These are phyloP conservation scores for Diorhabda carinulata DNA, from an alignment of 1,140 invertebrate genomes.

Conservation along the genomic window DNA sequence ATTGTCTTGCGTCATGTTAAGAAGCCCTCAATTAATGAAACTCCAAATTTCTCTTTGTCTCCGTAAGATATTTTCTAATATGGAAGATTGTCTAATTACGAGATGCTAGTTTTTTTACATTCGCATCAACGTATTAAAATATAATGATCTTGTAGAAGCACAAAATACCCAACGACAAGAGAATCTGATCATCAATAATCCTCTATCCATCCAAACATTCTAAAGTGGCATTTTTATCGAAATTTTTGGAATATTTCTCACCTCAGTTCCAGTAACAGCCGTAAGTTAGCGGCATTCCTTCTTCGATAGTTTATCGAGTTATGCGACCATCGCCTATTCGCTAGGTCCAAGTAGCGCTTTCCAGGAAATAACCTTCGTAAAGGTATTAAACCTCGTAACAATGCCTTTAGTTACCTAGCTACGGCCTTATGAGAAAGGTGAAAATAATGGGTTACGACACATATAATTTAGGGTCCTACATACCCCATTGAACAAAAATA, in stretches of 20 bases:
- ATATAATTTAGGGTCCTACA: no score
- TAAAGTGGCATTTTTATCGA: neutral
- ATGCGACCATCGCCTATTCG: conserved; percentile 7
- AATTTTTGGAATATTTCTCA: neutral
- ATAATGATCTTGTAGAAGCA: no score
- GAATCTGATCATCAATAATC: conserved; percentile 1
- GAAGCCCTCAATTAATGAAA: no score
- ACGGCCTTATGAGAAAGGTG: no score
- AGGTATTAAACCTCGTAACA: conserved; percentile 18
- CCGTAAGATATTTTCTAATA: no score
- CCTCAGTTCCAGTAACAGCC: neutral
- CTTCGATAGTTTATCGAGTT: conserved; percentile 14
- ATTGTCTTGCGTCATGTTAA: no score
- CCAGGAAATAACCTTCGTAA: conserved; percentile 9
- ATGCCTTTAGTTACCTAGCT: neutral
- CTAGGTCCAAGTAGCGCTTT: conserved; percentile 6
- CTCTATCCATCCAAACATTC: conserved; percentile 2
- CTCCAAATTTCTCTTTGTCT: no score
- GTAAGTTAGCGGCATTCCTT: neutral
- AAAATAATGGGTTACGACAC: neutral
- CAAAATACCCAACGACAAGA: neutral
- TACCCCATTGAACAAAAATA: no score
- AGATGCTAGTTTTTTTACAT: no score
- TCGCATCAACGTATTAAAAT: no score
- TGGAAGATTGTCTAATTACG: no score